These are phyloP conservation scores for Boloria euphrosyne DNA, from an alignment of 2,888 invertebrate genomes.

Conservation along the genomic window DNA sequence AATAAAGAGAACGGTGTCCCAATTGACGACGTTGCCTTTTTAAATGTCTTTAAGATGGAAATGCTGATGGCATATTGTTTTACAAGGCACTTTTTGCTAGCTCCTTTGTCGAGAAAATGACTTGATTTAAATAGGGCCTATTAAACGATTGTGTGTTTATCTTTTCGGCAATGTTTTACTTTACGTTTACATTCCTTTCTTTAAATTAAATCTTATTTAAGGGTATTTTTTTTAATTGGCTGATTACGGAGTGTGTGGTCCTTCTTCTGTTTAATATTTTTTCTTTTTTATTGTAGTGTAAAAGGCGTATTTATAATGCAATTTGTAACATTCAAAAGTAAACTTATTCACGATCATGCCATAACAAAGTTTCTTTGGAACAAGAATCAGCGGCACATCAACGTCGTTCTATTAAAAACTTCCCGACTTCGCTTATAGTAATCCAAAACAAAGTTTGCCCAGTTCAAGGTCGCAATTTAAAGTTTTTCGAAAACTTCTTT, in stretches of 20 bases:
- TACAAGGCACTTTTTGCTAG: slow-evolving; percentile 59
- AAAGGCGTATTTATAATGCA: background rate
- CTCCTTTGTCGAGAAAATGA: slow-evolving; percentile 45
- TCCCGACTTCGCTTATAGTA: slow-evolving; percentile 77
- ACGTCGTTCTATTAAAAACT: slow-evolving; percentile 74
- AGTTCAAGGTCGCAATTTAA: slow-evolving; percentile 84
- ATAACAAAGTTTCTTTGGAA: slow-evolving; percentile 18
- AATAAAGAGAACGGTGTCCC: slow-evolving; percentile 79
- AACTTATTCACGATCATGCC: slow-evolving; percentile 19
- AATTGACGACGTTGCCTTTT: slow-evolving; percentile 71
- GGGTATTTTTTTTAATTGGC: too few species aligned
- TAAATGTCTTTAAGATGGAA: slow-evolving; percentile 76
- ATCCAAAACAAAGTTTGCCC: slow-evolving; percentile 79
- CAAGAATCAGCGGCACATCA: slow-evolving; percentile 49
- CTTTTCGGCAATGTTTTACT: slow-evolving; percentile 3
- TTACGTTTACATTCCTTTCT: background rate
- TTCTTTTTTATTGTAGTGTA: background rate
- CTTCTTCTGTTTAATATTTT: background rate
- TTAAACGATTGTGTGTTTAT: slow-evolving; percentile 40
- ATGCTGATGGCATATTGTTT: slow-evolving; percentile 74
- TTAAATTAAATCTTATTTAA: background rate
- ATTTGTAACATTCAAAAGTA: slow-evolving; percentile 12
- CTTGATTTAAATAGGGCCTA: slow-evolving; percentile 45
- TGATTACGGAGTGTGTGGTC: too few species aligned
- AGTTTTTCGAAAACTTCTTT: slow-evolving; percentile 82